phyloP scores from a whole-genome alignment of 2,888 invertebrate species.

The Laspeyria flexula region DNA sequence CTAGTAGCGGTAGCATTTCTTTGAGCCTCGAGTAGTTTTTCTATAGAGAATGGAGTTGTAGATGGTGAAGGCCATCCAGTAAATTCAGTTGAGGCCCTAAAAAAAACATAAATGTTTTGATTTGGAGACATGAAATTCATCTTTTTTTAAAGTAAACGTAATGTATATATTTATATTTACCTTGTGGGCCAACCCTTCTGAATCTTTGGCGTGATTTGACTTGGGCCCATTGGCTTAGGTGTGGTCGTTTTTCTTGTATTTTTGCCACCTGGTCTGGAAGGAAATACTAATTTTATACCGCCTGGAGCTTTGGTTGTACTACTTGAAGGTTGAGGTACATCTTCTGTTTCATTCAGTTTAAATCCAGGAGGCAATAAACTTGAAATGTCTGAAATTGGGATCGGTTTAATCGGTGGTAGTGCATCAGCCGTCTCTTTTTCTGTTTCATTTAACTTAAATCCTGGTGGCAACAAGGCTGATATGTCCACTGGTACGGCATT shows the following conservation, averaged over 20 bases:
- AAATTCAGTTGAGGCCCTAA: constrained; percentile 94
- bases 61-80: constrained; percentile 96
- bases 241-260: constrained; percentile 86
- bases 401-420: constrained; percentile 45
- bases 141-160: background rate
- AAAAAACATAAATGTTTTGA: constrained; percentile 13
- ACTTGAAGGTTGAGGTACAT: constrained; percentile 42
- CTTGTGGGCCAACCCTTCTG: constrained; percentile 94
- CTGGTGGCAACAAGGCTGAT: constrained; percentile 88
- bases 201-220: constrained; percentile 87
- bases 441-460: constrained; percentile 75
- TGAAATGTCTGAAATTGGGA: constrained; percentile 82
- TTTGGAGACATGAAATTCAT: background rate
- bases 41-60: constrained; percentile 94
- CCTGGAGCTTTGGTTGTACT: constrained; percentile 76
- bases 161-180: constrained; percentile 60
- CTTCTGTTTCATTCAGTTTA: constrained; percentile 69
- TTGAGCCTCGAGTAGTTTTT: constrained; percentile 90
- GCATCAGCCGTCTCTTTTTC: constrained; percentile 48
- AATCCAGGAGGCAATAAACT: constrained; percentile 88
- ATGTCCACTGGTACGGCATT: constrained; percentile 78
- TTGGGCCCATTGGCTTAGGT: constrained; percentile 82
- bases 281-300: constrained; percentile 91
- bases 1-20: constrained; percentile 88
- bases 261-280: constrained; percentile 91